Percentiles rank a stretch among this genome's conserved stretches.
Conservation (phyloP, 2,113 vertebrate genomes). For the Mugil cephalus region DNA sequence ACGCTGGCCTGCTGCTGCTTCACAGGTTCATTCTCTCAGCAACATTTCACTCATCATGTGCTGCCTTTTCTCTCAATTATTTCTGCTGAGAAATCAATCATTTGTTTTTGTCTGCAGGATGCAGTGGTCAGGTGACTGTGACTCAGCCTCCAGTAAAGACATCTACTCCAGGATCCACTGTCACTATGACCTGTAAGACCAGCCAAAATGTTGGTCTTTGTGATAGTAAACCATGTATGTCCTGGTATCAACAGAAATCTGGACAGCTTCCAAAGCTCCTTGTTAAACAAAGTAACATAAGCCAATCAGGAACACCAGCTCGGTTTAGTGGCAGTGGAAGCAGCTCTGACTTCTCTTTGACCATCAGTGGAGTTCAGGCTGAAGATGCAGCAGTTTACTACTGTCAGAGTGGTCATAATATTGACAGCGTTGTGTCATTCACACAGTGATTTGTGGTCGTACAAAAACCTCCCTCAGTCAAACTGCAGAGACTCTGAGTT, state of each 20-base stretch:
- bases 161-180: conserved; percentile 48
- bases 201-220: conserved; percentile 15
- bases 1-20: too few species aligned
- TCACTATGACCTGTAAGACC: conserved; percentile 58
- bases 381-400: conserved; percentile 72
- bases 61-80: conserved; percentile 35
- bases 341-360: conserved; percentile 60
- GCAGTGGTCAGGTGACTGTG: conserved; percentile 65
- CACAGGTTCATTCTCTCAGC: too few species aligned
- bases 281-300: accelerated
- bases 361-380: conserved; percentile 57
- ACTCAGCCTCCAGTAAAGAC: conserved; percentile 48
- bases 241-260: conserved; percentile 72
- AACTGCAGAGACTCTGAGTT: conserved; percentile 26
- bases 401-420: conserved; percentile 29
- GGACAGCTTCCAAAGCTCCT: conserved; percentile 63
- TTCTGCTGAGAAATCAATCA: too few species aligned
- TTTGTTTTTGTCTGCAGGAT: conserved; percentile 67
- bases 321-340: conserved; percentile 68
- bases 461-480: conserved; percentile 67
- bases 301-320: not conserved
- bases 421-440: conserved; percentile 13
- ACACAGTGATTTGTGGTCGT: conserved; percentile 54
- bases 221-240: not conserved
- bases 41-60: too few species aligned